Conservation (phyloP, 2,888 invertebrate genomes). For the Pyrrhosoma nymphula region DNA sequence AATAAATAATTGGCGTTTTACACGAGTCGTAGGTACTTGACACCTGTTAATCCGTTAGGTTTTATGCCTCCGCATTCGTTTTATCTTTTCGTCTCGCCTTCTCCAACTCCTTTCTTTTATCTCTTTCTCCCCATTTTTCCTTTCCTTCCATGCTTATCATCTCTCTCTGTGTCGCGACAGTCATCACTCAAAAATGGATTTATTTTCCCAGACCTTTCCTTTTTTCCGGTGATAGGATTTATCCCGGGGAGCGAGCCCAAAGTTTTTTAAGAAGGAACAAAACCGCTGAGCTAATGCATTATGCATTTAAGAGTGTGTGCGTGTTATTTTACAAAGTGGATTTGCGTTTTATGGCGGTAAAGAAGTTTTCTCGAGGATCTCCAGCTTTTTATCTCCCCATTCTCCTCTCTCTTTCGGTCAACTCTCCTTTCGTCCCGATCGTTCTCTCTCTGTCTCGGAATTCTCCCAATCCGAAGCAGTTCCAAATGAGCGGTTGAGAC, state of each 20-base stretch:
- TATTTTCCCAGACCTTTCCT: neutral
- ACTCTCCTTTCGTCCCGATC: neutral
- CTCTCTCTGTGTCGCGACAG: neutral
- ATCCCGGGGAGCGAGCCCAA: neutral
- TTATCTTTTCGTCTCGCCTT: no score
- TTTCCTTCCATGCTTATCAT: neutral
- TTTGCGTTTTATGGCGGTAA: conserved; percentile 19
- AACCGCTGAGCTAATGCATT: conserved; percentile 40
- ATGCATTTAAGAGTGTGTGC: conserved; percentile 7
- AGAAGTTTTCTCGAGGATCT: conserved; percentile 3
- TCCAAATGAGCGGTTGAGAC: conserved; percentile 26
- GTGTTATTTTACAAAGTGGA: conserved; percentile 32
- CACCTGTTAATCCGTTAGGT: no score
- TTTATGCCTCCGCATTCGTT: no score
- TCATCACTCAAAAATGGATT: neutral
- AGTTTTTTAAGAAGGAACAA: conserved; percentile 23
- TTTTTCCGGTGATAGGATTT: neutral
- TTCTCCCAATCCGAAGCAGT: neutral
- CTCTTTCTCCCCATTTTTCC: neutral
- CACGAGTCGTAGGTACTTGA: no score
- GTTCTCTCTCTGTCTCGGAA: neutral
- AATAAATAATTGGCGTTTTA: no score
- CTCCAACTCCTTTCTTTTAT: neutral
- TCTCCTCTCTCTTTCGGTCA: neutral
- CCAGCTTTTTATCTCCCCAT: neutral